Conservation (phyloP, 2,888 invertebrate genomes). For the Diachrysia chrysitis region DNA sequence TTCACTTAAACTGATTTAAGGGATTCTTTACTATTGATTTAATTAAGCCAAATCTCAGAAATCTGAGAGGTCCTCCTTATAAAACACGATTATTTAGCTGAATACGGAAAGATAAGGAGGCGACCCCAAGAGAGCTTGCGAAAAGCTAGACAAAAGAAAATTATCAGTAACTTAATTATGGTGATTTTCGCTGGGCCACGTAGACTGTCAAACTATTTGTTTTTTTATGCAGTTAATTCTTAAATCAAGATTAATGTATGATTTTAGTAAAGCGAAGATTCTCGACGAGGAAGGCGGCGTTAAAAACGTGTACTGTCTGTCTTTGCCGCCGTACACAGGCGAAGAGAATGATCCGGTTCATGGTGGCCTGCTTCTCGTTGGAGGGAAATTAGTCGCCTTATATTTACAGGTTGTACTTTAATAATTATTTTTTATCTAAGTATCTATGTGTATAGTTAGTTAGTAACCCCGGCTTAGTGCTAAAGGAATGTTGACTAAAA, state of each 20-base stretch:
- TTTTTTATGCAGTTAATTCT: neutral
- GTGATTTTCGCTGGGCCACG: no score
- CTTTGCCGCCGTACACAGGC: constrained; percentile 73
- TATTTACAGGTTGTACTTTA: constrained; percentile 74
- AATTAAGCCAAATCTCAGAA: no score
- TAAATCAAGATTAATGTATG: constrained; percentile 10
- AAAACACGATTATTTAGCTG: no score
- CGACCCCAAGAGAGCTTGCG: no score
- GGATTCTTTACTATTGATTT: no score
- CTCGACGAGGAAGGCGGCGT: constrained; percentile 61
- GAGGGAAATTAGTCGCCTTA: constrained; percentile 77
- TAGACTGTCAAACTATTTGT: no score
- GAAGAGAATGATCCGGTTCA: constrained; percentile 76
- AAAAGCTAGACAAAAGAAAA: no score
- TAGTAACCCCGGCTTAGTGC: constrained; percentile 49
- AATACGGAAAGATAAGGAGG: no score
- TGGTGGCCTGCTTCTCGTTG: constrained; percentile 75
- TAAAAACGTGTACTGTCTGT: constrained; percentile 77
- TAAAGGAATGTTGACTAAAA: constrained; percentile 60
- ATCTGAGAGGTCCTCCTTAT: no score
- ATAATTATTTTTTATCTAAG: no score
- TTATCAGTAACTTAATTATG: no score
- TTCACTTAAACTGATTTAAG: no score
- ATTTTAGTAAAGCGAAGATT: constrained; percentile 67
- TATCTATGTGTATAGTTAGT: neutral